Conservation (phyloP, 2,797 vertebrate species). For the Falco concolor region DNA sequence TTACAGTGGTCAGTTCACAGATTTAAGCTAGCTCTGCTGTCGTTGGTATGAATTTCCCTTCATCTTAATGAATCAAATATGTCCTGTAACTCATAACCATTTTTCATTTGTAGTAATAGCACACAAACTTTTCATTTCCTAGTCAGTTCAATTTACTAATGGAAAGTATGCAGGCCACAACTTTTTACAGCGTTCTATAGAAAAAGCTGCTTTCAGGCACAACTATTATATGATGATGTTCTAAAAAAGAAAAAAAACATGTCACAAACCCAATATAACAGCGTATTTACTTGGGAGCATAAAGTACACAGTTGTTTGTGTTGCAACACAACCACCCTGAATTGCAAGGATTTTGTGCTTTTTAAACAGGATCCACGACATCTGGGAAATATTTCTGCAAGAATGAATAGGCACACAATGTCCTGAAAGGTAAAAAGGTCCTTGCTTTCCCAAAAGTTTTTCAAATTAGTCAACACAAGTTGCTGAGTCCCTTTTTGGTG, state of each 20-base stretch:
- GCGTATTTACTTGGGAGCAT: background rate
- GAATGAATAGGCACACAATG: background rate
- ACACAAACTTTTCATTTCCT: background rate
- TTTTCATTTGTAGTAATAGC: background rate
- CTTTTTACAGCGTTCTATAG: background rate
- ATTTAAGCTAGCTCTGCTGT: background rate
- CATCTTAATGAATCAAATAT: background rate
- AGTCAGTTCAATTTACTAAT: background rate
- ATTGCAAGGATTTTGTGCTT: background rate
- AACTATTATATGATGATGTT: background rate
- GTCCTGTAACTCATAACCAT: background rate
- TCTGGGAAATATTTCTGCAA: conserved; percentile 9
- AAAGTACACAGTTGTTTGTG: background rate
- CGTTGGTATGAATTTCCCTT: background rate
- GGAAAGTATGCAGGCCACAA: background rate
- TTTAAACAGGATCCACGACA: background rate
- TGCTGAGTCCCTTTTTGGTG: background rate
- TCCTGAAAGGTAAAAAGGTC: background rate
- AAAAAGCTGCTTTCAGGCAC: background rate
- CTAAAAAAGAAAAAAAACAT: background rate
- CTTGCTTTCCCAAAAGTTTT: background rate
- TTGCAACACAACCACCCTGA: background rate
- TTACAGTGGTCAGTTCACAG: background rate
- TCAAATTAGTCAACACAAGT: background rate
- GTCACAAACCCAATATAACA: background rate